Percentiles rank a stretch among this genome's conserved stretches.
Conservation (phyloP, 1,140 invertebrate genomes). For the Pinna nobilis region DNA sequence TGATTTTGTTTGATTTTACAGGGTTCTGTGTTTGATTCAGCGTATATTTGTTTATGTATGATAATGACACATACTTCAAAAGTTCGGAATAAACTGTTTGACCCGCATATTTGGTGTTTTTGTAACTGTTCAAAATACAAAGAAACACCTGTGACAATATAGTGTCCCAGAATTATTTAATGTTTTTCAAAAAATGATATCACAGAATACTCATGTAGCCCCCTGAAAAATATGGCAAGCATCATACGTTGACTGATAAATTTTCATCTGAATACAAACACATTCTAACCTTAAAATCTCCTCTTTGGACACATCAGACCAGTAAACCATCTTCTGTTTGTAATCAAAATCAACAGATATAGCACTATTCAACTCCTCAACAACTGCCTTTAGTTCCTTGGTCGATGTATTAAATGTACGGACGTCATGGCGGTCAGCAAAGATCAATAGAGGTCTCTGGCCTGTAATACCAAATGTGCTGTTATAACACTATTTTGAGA, state of each 20-base stretch:
- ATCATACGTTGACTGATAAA: neutral
- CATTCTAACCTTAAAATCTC: conserved; percentile 84
- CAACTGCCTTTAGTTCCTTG: conserved; percentile 53
- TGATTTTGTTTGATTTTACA: too few species aligned
- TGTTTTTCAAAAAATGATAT: too few species aligned
- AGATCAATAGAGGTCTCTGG: conserved; percentile 59
- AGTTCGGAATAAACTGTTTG: too few species aligned
- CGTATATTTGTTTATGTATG: too few species aligned
- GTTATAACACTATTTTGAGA: neutral
- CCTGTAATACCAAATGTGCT: conserved; percentile 38
- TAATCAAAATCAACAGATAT: conserved; percentile 79
- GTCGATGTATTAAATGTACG: conserved; percentile 54
- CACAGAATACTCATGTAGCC: neutral
- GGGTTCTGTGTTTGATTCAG: too few species aligned
- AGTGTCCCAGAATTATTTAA: too few species aligned
- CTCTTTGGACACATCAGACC: conserved; percentile 93
- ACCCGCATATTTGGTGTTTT: too few species aligned
- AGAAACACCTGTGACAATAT: too few species aligned
- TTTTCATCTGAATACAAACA: neutral
- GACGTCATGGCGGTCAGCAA: conserved; percentile 69
- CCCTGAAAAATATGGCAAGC: neutral
- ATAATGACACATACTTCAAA: too few species aligned
- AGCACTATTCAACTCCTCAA: conserved; percentile 74
- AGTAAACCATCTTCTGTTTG: conserved; percentile 93
- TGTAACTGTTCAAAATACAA: too few species aligned